phyloP scores from a whole-genome alignment of 2,113 vertebrate species.

The Vulpes vulpes region DNA sequence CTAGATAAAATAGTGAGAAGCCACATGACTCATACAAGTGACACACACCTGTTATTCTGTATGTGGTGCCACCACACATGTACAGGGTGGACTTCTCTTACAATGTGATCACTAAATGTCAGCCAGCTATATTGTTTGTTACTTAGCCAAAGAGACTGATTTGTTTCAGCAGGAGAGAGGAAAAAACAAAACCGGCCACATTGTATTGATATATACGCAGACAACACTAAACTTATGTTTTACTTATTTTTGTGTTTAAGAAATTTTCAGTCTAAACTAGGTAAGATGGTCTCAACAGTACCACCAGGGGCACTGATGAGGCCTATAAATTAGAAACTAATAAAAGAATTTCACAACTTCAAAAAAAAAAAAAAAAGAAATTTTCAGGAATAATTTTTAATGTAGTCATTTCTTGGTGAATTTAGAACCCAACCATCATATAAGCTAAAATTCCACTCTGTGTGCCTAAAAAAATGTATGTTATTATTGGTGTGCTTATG shows the following conservation, averaged over 20 bases:
- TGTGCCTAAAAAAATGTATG: neutral
- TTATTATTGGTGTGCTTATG: neutral
- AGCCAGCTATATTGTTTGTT: neutral
- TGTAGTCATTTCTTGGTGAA: neutral
- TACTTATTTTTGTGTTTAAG: neutral
- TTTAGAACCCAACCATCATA: neutral
- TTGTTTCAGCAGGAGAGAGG: neutral
- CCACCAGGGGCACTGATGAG: too few species aligned
- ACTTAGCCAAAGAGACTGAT: neutral
- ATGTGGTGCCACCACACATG: neutral
- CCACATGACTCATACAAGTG: too few species aligned
- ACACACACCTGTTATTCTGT: accelerated
- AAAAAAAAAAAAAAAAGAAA: neutral
- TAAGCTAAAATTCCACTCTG: neutral
- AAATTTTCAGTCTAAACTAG: neutral
- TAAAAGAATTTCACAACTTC: too few species aligned
- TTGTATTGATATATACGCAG: neutral
- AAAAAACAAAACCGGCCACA: neutral
- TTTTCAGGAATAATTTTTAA: constrained; percentile 2
- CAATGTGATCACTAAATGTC: neutral
- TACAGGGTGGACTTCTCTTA: neutral
- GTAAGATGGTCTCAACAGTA: too few species aligned
- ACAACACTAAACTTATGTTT: neutral
- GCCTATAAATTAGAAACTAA: too few species aligned
- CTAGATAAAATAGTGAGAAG: neutral